Conservation (phyloP, 2,113 vertebrate genomes). For the Bubalus kerabau region DNA sequence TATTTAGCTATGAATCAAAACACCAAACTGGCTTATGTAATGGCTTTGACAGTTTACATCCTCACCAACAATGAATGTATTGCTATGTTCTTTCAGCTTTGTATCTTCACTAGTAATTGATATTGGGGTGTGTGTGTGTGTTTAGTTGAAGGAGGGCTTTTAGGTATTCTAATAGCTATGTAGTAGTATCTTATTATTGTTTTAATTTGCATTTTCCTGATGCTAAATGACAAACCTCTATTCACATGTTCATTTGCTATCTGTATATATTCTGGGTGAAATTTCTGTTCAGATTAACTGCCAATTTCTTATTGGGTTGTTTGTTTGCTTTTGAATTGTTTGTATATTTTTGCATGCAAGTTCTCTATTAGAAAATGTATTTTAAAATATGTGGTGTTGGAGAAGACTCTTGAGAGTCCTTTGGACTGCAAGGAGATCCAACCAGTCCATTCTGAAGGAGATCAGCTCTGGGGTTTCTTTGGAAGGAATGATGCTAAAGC, state of each 20-base stretch:
- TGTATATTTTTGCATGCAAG: background rate
- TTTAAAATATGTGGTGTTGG: background rate
- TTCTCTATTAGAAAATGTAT: background rate
- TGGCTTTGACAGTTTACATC: background rate
- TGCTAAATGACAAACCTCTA: background rate
- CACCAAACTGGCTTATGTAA: background rate
- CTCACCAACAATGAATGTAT: background rate
- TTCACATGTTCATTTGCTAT: background rate
- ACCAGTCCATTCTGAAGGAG: no score
- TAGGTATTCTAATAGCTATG: background rate
- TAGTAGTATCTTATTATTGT: background rate
- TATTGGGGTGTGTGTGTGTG: background rate
- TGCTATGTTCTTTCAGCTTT: background rate
- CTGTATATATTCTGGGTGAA: background rate
- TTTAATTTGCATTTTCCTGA: background rate
- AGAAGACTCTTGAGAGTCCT: no score
- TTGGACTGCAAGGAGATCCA: no score
- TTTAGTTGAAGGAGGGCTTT: no score
- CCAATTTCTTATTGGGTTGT: background rate
- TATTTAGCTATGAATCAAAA: background rate
- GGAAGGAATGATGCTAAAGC: no score
- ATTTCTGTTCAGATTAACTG: background rate
- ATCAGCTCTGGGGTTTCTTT: no score
- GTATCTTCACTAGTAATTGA: background rate
- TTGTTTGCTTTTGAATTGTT: background rate